Percentiles rank a stretch among this genome's conserved stretches.
Conservation (phyloP, 2,797 vertebrate genomes). For the Chromobotia macracanthus region DNA sequence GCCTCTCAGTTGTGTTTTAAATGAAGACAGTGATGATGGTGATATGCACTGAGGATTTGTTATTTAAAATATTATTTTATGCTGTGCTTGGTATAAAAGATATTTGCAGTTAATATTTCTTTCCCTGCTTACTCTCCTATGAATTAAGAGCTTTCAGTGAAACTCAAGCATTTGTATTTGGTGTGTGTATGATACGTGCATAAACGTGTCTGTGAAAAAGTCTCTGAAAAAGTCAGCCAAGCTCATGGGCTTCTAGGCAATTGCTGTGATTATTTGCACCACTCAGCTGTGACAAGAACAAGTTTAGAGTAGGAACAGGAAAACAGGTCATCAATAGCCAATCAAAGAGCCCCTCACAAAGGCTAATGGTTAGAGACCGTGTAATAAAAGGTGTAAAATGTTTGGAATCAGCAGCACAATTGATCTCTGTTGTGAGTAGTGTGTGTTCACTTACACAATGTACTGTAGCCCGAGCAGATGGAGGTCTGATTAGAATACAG, state of each 20-base stretch:
- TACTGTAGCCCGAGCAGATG: conserved; percentile 14
- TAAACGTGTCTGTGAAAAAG: not conserved
- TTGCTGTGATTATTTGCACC: conserved; percentile 8
- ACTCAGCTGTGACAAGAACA: conserved; percentile 10
- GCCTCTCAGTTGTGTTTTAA: not conserved
- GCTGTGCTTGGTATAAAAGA: not conserved
- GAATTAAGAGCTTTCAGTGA: not conserved
- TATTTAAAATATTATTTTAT: not conserved
- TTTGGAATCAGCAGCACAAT: conserved; percentile 23
- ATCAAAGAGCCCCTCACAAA: not conserved
- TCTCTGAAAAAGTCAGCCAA: not conserved
- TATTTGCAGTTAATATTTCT: no score
- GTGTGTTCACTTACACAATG: conserved; percentile 5
- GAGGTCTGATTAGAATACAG: conserved; percentile 32
- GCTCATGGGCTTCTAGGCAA: not conserved
- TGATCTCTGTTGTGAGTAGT: conserved; percentile 20
- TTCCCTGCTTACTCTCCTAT: not conserved
- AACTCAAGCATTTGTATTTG: not conserved
- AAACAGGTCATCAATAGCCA: conserved; percentile 33
- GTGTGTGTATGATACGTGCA: not conserved
- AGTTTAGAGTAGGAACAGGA: conserved; percentile 23
- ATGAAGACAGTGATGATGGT: not conserved
- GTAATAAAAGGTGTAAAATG: conserved; percentile 29
- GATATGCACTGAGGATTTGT: not conserved
- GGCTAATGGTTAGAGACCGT: conserved; percentile 13